Base-by-base conservation (phyloP, 1,140 invertebrate species). In the Contarinia nasturtii region DNA sequence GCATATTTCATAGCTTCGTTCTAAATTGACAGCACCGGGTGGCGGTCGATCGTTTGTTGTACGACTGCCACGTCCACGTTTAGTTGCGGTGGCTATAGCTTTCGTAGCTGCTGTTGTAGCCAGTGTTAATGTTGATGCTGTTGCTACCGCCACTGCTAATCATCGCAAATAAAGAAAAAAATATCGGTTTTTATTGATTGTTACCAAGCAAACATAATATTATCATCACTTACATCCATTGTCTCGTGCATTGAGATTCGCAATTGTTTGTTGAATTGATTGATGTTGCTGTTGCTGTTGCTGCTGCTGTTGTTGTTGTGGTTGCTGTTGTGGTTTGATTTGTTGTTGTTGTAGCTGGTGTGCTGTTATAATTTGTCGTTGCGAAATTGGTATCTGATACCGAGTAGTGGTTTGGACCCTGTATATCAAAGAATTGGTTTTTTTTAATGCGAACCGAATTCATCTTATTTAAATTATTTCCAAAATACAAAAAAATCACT, bases 1-100 rank as follows among this genome's bases (percentile, higher is more conserved):
- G 65, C 90, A 94, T 54, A 96, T 96, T 65, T 94, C 88, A 61
- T 93, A 90, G 55, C 90, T 94, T 27, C 91, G 71, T 61, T 93
- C 88, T 12, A 94, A 67, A 66, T 94, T 94, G 7, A 93, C 84
- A 19, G 82, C 82, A 4, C 86, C 86, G 0, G 86, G 84, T 5
- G 85, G 86, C 48, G 84, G 75, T 64, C 82, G 84, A 40, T 71
- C 76, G 21, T 71, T 72, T 10, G 69, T 61, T 36, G 68, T 69
- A 34, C 75, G 67, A 33, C 67, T 64, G 1, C 67, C 54, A 8
- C 43, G 43, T 44, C 43, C 43, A 33, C 43, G 19, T 44, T 48
- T 64, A 27, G 27, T 10, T 27, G 27, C 27, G 27, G 27, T 10
- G 14, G 37, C 18, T 15, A 21, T 22, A 12, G 22, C 4, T 10